Evolutionary conservation across 30 jellyfish, hydroid and myxozoan species (phyloP).

Genomic region (Aurelia sp.): DNA sequence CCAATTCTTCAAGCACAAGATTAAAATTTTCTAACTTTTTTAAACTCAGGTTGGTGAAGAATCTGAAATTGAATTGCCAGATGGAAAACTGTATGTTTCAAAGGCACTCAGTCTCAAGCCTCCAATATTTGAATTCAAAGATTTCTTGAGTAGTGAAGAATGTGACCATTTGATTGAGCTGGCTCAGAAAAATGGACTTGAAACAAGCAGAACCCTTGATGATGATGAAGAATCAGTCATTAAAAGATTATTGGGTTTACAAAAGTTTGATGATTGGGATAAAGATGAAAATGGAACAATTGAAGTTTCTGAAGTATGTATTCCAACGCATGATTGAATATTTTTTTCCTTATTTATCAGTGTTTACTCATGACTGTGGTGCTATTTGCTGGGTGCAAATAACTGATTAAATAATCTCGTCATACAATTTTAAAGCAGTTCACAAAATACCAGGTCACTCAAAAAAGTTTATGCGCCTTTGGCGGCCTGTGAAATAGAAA

Average conservation of each 20-base stretch:
- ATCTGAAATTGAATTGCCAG: background rate
- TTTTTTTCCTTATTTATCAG: no score
- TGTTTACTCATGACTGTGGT: no score
- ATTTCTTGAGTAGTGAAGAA: slow-evolving; percentile 48
- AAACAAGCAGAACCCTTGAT: slow-evolving; percentile 46
- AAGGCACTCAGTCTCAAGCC: slow-evolving; percentile 54
- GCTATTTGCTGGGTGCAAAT: no score
- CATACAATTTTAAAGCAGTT: no score
- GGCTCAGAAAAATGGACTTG: slow-evolving; percentile 47
- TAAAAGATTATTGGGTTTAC: background rate
- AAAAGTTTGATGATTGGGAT: slow-evolving; percentile 51
- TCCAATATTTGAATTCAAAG: slow-evolving; percentile 59
- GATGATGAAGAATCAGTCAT: slow-evolving; percentile 27
- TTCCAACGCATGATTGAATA: no score
- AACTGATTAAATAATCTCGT: no score
- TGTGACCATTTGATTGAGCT: slow-evolving; percentile 60
- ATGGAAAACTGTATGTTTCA: slow-evolving; percentile 30
- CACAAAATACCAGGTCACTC: no score
- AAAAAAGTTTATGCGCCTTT: no score
- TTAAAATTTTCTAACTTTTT: no score
- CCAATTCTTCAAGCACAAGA: no score
- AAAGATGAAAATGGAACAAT: slow-evolving; percentile 27
- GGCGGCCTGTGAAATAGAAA: no score
- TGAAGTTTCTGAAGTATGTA: slow-evolving; percentile 43
- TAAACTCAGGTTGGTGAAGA: slow-evolving; percentile 4